Evolutionary conservation across 2,888 invertebrate species (phyloP), one percentile per base, ranked within the genome.

Genomic region (Merodon equestris): DNA sequence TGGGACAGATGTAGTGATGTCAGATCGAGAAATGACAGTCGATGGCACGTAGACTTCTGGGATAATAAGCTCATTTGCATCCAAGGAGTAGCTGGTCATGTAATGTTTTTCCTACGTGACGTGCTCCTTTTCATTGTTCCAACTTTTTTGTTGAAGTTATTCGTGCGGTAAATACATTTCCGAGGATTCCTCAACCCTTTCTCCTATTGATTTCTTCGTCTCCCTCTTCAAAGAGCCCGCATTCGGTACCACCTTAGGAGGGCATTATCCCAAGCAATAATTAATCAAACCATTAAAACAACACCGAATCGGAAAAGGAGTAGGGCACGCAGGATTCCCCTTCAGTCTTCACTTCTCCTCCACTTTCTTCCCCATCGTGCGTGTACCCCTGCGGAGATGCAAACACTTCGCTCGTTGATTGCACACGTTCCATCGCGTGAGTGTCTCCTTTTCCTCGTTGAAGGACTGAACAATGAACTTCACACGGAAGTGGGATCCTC

Each of bases 351-450:
- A 1, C 12, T 7, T 54, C 38, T 54, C 36, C 45, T 27, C 1
- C 17, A 14, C 9, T 48, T 19, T 40, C 40, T 50, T 48, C 17
- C 50, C 36, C 36, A 18, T 18, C n/a, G 34, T 17, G 19, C 15
- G 60, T 15, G 64, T 63, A 60, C 67, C 68, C 74, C 68, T 51
- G 71, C 36, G 42, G 51, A 56, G 60, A 67, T 67, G 77, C 66
- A 67, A 53, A 51, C 10, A 42, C 45, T 51, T 17, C n/a, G n/a
- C n/a, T 48, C 15, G n/a, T 57, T 44, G 77, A 77, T 77, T 73
- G 57, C 42, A 68, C 72, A 77, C 73, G 73, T 73, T 40, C 63
- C 57, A 45, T 15, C 45, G 45, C 13, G 61, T 54, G 53, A 51
- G 53, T 77, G 57, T 73, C 67, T 72, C 72, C 73, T 54, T 27